Base-by-base conservation (phyloP, 2,888 invertebrate species). In the Caenorhabditis japonica region DNA sequence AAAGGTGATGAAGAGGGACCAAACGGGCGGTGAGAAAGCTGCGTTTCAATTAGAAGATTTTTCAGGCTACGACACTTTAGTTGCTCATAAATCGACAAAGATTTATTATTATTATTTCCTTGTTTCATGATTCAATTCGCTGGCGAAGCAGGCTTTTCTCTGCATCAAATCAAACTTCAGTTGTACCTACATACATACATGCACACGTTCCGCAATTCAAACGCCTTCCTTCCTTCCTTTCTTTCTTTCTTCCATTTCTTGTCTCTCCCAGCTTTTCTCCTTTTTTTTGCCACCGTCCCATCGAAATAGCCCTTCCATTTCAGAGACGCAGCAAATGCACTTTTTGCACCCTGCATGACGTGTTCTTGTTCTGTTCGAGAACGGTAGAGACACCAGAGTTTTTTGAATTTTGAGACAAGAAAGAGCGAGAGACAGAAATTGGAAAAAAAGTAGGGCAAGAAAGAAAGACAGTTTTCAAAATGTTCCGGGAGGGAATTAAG, bases 291-390 rank as follows among this genome's bases (percentile, higher is more conserved):
- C 25, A 39, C 36, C 5, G 3, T 23, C n/a, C 10, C 19, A 19
- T 19, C 10, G 25, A 61, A 27, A 61, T 17, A 61, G 34, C 36
- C 27, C 23, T 15, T 33, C 23, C 25, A 33, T 43, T 27, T 21
- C 38, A 39, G 44, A 62, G 53, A 52, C 62, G 15, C 62, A 53
- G 62, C 34, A 27, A 46, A 46, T 62, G 62, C 62, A 62, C 62
- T 62, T 62, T 62, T 36, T 44, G 39, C 17, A 15, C 36, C 30
- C 27, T 43, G 46, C 15, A 62, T 62, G 62, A 53, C 62, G 62
- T 52, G 61, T 43, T 39, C 25, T 36, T 38, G 12, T 23, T 46
- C 15, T 56, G 44, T 44, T 33, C 41, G 34, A 5, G 44, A n/a
- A n/a, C 15, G 25, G 15, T 38, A 43, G 46, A 38, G 58, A 53